A percentile compares a stretch with the other conserved stretches of the same genome.
These are phyloP conservation scores for Dolichopus griseipennis DNA, from an alignment of 2,888 invertebrate genomes.

Conservation along the genomic window DNA sequence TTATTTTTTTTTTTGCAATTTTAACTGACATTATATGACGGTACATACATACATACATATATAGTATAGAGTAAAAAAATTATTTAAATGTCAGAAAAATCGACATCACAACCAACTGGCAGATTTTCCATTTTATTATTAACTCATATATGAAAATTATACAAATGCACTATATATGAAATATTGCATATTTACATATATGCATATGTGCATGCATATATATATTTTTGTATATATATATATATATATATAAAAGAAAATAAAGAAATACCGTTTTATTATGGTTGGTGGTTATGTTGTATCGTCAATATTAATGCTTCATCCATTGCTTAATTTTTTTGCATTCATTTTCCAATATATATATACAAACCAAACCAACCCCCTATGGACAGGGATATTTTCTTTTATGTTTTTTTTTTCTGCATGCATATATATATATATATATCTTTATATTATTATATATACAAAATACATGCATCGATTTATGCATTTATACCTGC, in stretches of 20 bases:
- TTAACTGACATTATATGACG: too few relatives aligned
- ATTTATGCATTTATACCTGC: neutral
- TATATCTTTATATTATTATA: neutral
- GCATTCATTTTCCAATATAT: neutral
- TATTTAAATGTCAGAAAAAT: neutral
- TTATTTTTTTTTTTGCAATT: too few relatives aligned
- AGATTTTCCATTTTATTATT: neutral
- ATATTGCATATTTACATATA: neutral
- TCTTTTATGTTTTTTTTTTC: neutral
- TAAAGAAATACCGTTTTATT: neutral
- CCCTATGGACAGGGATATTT: neutral
- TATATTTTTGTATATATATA: neutral
- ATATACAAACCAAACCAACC: neutral
- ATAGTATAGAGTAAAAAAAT: too few relatives aligned
- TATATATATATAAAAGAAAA: neutral
- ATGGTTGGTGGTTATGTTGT: constrained; percentile 4
- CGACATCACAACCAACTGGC: neutral
- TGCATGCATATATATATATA: neutral
- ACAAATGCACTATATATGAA: neutral
- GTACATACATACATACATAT: too few relatives aligned
- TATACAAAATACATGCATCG: too few relatives aligned
- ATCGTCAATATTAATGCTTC: constrained; percentile 1
- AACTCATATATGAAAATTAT: neutral
- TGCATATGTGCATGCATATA: neutral
- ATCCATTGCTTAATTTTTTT: neutral